Conservation (phyloP, 2,888 invertebrate genomes). For the Elysia crispata region DNA sequence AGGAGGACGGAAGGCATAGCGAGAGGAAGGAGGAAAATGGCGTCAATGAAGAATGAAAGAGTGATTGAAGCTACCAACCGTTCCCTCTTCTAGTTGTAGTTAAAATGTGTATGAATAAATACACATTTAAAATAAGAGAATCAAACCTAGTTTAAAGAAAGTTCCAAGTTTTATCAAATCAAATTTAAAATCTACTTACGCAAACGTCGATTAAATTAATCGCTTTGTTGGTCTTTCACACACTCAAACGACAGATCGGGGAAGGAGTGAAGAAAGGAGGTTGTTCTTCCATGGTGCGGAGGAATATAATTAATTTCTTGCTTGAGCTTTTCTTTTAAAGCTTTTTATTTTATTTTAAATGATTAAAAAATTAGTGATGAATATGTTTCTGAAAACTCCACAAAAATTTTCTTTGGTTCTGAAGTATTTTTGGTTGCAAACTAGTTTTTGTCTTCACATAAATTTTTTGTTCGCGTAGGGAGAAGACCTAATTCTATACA, state of each 20-base stretch:
- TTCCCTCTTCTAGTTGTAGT: not conserved
- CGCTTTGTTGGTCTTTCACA: not conserved
- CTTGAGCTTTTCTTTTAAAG: too few relatives aligned
- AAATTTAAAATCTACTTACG: not conserved
- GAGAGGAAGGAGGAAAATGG: constrained; percentile 45
- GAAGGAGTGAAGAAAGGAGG: constrained; percentile 49
- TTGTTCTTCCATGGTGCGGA: constrained; percentile 39
- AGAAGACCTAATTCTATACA: constrained; percentile 31
- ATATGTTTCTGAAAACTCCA: too few relatives aligned
- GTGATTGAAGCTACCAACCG: not conserved
- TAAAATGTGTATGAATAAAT: not conserved
- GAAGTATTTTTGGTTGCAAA: too few relatives aligned
- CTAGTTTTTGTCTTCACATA: not conserved
- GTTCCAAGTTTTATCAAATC: not conserved
- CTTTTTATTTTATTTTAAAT: too few relatives aligned
- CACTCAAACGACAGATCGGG: not conserved
- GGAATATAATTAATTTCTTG: constrained; percentile 27
- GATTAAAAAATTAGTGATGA: too few relatives aligned
- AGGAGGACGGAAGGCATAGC: constrained; percentile 43
- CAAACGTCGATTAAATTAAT: not conserved
- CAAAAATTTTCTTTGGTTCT: too few relatives aligned
- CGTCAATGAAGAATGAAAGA: constrained; percentile 40
- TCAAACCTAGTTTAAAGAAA: not conserved
- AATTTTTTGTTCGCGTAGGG: constrained; percentile 26
- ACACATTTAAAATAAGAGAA: not conserved